These are phyloP conservation scores for Acanthornis magna DNA, from an alignment of 2,797 vertebrate species.

Conservation along the genomic window DNA sequence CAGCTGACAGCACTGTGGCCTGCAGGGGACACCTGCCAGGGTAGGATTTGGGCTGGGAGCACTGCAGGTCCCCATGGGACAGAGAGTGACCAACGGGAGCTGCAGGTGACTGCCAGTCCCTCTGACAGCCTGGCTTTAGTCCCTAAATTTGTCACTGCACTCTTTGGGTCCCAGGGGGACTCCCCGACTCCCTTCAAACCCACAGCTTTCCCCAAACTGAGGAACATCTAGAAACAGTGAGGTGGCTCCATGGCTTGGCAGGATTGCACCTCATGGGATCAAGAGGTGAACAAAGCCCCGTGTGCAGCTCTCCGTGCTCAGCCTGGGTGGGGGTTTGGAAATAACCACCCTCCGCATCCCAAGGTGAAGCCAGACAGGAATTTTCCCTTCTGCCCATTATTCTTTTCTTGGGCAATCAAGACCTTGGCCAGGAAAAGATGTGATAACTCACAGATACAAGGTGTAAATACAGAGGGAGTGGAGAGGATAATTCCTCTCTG, in stretches of 20 bases:
- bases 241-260: not conserved
- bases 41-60: not conserved
- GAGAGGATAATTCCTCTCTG: constrained; percentile 44
- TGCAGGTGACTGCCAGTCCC: not conserved
- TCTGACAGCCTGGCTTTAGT: not conserved
- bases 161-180: not conserved
- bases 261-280: not conserved
- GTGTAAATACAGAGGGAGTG: constrained; percentile 49
- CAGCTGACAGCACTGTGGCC: not conserved
- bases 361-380: not conserved
- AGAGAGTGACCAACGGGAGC: not conserved
- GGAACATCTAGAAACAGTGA: not conserved
- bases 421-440: constrained; percentile 37
- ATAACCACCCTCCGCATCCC: not conserved
- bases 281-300: not conserved
- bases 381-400: not conserved
- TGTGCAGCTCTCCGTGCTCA: not conserved
- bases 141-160: not conserved
- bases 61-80: accelerated
- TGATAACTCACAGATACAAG: constrained; percentile 34
- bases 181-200: not conserved
- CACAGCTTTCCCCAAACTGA: not conserved
- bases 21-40: not conserved
- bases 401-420: constrained; percentile 1
- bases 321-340: not conserved